Evolutionary conservation across 2,113 vertebrate species (phyloP).

Genomic region (Pipa parva): DNA sequence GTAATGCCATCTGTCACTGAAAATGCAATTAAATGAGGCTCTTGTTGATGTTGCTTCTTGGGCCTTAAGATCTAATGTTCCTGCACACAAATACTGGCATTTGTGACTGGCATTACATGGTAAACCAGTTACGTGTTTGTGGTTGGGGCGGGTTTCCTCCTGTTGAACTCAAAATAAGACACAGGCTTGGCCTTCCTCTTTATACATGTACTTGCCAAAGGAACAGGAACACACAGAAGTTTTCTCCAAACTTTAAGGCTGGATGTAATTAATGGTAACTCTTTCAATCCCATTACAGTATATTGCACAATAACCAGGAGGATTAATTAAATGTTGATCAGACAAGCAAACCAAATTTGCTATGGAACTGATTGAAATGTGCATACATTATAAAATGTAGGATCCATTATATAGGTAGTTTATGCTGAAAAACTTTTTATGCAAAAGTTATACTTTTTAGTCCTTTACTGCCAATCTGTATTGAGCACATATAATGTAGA

Average conservation of each 20-base stretch:
- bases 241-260: slow-evolving; percentile 18
- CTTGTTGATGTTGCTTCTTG: slow-evolving; percentile 1
- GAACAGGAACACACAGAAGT: neutral
- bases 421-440: no score
- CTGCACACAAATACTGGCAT: neutral
- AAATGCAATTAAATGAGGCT: slow-evolving; percentile 1
- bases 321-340: no score
- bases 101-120: slow-evolving; percentile 17
- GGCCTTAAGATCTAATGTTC: neutral
- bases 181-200: slow-evolving; percentile 14
- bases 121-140: slow-evolving; percentile 29
- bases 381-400: no score
- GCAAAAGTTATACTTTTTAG: no score
- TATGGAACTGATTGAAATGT: no score
- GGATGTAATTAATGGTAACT: slow-evolving; percentile 21
- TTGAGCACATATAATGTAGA: no score
- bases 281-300: no score
- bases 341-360: no score
- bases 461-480: no score
- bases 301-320: no score
- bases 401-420: no score
- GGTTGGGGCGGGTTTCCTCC: slow-evolving; percentile 16
- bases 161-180: slow-evolving; percentile 15
- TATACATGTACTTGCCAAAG: neutral
- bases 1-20: neutral